Evolutionary conservation across 2,888 invertebrate genomes (phyloP).

Genomic region (Agrotis exclamationis): DNA sequence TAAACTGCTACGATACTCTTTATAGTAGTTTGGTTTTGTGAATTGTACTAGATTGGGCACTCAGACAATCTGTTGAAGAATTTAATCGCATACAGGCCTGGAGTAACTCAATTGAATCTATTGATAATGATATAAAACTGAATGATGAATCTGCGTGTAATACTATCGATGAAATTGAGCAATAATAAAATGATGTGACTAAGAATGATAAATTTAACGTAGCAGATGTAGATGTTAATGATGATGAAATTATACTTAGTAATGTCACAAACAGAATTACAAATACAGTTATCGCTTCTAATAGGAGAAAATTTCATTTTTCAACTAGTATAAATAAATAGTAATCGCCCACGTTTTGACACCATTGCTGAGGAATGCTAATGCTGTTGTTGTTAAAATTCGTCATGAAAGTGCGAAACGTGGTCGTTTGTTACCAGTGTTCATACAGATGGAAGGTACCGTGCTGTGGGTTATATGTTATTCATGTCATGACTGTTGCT

Average conservation of each 20-base stretch:
- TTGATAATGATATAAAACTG: conserved; percentile 12
- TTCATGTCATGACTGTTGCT: conserved; percentile 7
- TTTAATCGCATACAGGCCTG: conserved; percentile 1
- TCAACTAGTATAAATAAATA: conserved; percentile 23
- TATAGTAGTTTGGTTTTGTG: not conserved
- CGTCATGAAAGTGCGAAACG: conserved; percentile 42
- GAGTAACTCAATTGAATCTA: conserved; percentile 9
- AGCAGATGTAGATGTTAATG: not conserved
- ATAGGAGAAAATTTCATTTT: conserved; percentile 17
- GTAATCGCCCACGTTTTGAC: conserved; percentile 36
- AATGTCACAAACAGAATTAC: not conserved
- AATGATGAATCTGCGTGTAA: conserved; percentile 8
- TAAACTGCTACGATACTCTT: conserved; percentile 15
- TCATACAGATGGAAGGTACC: conserved; percentile 17
- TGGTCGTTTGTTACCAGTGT: conserved; percentile 19
- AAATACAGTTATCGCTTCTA: conserved; percentile 6
- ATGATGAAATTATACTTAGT: not conserved
- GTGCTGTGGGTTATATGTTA: conserved; percentile 20
- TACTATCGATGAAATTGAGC: not conserved
- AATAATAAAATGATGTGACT: not conserved
- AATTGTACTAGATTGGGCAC: not conserved
- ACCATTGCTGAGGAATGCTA: conserved; percentile 36
- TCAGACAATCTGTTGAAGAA: conserved; percentile 6
- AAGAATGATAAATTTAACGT: conserved; percentile 2
- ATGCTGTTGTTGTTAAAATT: conserved; percentile 39